These are phyloP conservation scores for Pterostichus niger DNA, from an alignment of 2,888 invertebrate genomes.

Conservation along the genomic window DNA sequence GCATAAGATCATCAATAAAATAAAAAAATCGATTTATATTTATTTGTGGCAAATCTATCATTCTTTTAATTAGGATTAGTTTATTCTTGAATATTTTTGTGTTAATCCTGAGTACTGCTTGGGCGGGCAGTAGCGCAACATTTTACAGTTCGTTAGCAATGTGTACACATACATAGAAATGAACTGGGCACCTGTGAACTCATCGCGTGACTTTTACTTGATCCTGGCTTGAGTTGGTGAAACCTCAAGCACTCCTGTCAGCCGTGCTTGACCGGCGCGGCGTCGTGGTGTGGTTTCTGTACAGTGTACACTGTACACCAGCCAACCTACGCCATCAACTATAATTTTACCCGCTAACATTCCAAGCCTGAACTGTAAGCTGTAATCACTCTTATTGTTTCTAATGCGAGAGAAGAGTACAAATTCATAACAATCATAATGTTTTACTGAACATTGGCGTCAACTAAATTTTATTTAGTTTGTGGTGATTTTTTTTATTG, in stretches of 20 bases:
- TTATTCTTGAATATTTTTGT: not conserved
- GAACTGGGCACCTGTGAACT: slow-evolving; percentile 48
- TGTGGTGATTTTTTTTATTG: slow-evolving; percentile 11
- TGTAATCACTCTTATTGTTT: not conserved
- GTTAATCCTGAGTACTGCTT: too few relatives aligned
- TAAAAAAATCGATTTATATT: too few relatives aligned
- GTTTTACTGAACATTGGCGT: not conserved
- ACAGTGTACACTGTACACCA: slow-evolving; percentile 15
- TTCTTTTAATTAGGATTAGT: not conserved
- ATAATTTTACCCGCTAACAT: not conserved
- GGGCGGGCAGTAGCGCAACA: not conserved
- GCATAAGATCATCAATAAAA: not conserved
- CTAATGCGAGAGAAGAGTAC: not conserved
- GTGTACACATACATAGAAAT: not conserved
- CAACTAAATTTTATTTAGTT: not conserved
- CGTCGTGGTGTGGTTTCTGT: too few relatives aligned
- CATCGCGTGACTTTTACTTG: slow-evolving; percentile 53
- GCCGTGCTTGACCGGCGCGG: too few relatives aligned
- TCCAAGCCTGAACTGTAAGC: slow-evolving; percentile 13
- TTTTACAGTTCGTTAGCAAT: slow-evolving; percentile 43
- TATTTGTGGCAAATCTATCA: too few relatives aligned
- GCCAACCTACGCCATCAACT: slow-evolving; percentile 27
- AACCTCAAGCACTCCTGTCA: slow-evolving; percentile 22
- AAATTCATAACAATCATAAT: not conserved
- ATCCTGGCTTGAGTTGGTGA: slow-evolving; percentile 43